phyloP scores from a whole-genome alignment of 2,888 invertebrate genomes.

The Candidula unifasciata region DNA sequence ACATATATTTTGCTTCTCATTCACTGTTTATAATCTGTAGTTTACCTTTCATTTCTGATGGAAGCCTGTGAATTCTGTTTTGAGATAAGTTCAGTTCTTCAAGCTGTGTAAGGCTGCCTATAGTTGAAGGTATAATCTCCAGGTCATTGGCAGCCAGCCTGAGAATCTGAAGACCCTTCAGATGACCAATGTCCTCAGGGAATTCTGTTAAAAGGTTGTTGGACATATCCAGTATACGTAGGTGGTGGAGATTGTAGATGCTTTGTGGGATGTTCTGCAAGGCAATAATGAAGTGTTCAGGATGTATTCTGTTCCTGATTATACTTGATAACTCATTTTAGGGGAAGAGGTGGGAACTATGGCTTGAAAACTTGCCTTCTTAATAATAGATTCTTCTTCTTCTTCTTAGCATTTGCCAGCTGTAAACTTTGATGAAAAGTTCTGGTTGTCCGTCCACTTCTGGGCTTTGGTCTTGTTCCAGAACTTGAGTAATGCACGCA shows the following conservation, averaged over 20 bases:
- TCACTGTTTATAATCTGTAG: too few relatives aligned
- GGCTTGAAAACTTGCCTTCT: too few relatives aligned
- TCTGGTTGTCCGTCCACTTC: too few relatives aligned
- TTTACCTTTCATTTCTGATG: conserved; percentile 63
- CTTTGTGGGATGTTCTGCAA: conserved; percentile 66
- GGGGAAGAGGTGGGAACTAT: too few relatives aligned
- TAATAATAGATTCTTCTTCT: too few relatives aligned
- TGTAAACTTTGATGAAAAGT: too few relatives aligned
- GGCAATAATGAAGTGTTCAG: background rate
- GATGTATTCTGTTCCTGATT: background rate
- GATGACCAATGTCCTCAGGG: conserved; percentile 71
- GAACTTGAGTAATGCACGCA: too few relatives aligned
- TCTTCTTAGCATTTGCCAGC: too few relatives aligned
- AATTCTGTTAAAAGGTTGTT: conserved; percentile 69
- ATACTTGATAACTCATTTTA: too few relatives aligned
- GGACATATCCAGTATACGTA: conserved; percentile 72
- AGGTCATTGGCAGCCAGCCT: conserved; percentile 69
- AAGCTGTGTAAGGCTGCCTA: conserved; percentile 69
- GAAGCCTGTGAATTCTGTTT: conserved; percentile 71
- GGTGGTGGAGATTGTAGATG: conserved; percentile 66
- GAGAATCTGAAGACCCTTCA: conserved; percentile 67
- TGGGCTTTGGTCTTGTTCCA: too few relatives aligned
- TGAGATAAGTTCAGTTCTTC: conserved; percentile 69
- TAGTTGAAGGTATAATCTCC: conserved; percentile 67
- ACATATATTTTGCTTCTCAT: too few relatives aligned